Percentiles rank a stretch among this genome's conserved stretches.
Conservation (phyloP, 2,113 vertebrate genomes). For the Ammospiza nelsoni region DNA sequence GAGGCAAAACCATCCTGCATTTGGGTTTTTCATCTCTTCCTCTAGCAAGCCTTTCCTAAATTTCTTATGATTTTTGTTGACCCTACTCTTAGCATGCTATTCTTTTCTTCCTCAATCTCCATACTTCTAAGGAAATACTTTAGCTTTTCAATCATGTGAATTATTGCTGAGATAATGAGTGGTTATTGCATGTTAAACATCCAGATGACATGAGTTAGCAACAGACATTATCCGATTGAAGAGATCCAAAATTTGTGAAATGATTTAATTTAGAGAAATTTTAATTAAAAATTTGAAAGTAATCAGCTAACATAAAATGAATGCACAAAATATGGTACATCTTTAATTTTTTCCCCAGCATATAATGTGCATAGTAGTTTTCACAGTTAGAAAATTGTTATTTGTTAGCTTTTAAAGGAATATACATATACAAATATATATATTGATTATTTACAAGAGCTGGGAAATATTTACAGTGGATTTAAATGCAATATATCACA, state of each 20-base stretch:
- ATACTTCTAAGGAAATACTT: not conserved
- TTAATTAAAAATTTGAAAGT: not conserved
- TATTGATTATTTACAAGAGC: not conserved
- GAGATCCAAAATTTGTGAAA: not conserved
- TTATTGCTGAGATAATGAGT: not conserved
- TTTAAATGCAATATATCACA: not conserved
- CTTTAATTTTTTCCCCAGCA: not conserved
- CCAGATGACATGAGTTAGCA: not conserved
- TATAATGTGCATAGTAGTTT: not conserved
- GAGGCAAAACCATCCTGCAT: not conserved
- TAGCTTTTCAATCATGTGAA: not conserved
- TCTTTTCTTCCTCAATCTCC: not conserved
- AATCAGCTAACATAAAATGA: not conserved
- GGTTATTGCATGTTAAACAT: not conserved
- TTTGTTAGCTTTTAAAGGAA: not conserved
- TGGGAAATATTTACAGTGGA: not conserved
- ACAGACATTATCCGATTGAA: accelerated
- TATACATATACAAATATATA: not conserved
- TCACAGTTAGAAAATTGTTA: not conserved
- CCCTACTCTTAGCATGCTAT: not conserved
- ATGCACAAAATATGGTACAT: not conserved
- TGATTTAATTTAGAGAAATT: not conserved
- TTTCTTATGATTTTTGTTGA: not conserved
- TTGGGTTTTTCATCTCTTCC: not conserved
- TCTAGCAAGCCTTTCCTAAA: not conserved